A percentile compares a stretch with the other conserved stretches of the same genome.
These are phyloP conservation scores for Aotus griseimembra DNA, from an alignment of 2,797 vertebrate genomes.

Conservation along the genomic window DNA sequence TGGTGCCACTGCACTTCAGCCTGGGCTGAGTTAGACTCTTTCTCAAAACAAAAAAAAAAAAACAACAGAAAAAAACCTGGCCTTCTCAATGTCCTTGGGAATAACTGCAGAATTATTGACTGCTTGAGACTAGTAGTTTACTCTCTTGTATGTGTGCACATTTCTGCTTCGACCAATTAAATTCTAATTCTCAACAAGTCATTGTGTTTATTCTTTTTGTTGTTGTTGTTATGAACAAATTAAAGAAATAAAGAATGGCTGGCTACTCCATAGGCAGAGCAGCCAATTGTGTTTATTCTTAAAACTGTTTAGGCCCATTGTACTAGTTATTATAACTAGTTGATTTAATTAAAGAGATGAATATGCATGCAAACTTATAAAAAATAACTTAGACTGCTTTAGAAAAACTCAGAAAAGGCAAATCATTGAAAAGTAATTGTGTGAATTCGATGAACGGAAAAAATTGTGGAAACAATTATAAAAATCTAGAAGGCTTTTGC, in stretches of 20 bases:
- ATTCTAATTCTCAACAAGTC: not conserved
- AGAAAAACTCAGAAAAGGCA: not conserved
- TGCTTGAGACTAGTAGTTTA: not conserved
- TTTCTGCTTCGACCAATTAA: not conserved
- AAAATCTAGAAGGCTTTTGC: slow-evolving; percentile 16
- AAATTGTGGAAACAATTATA: not conserved
- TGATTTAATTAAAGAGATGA: slow-evolving; percentile 14
- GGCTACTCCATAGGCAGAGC: too few species aligned
- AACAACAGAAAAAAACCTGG: not conserved
- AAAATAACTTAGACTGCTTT: not conserved
- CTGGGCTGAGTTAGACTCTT: too few species aligned
- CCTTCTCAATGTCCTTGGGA: not conserved
- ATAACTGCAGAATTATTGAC: slow-evolving; percentile 4
- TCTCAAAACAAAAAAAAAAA: too few species aligned
- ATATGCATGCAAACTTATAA: not conserved
- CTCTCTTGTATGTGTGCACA: not conserved
- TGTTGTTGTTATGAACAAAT: too few species aligned
- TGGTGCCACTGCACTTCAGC: too few species aligned
- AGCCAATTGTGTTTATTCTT: not conserved
- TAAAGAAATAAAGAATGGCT: too few species aligned
- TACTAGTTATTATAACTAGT: slow-evolving; percentile 9
- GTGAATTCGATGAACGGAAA: not conserved
- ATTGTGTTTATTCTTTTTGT: slow-evolving; percentile 27
- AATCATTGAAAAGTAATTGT: not conserved
- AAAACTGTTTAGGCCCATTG: not conserved